These are phyloP conservation scores for Crypturellus undulatus DNA, from an alignment of 2,113 vertebrate genomes.

Conservation along the genomic window DNA sequence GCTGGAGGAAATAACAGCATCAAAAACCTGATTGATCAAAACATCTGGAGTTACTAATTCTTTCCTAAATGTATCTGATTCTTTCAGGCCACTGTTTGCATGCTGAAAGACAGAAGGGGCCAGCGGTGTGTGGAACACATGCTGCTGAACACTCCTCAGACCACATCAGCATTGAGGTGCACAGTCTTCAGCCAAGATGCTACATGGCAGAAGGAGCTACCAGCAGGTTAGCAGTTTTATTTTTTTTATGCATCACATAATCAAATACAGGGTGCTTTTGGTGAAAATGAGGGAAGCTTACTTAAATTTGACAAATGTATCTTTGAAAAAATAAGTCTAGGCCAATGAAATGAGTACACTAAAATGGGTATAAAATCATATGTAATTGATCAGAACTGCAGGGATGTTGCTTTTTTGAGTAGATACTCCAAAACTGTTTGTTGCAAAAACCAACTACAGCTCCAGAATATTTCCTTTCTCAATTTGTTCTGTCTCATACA, in stretches of 20 bases:
- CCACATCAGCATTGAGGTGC: neutral
- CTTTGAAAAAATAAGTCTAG: neutral
- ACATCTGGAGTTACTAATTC: neutral
- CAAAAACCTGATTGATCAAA: neutral
- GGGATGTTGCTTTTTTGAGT: neutral
- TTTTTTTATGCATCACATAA: neutral
- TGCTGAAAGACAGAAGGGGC: neutral
- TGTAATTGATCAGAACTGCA: neutral
- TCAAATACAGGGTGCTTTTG: neutral
- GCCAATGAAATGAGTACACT: neutral
- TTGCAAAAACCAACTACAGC: neutral
- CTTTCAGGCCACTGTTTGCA: neutral
- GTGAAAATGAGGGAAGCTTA: neutral
- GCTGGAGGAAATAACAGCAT: neutral
- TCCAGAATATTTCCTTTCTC: neutral
- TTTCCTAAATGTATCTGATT: neutral
- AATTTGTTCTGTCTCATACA: neutral
- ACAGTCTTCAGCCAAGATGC: neutral
- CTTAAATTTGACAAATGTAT: neutral
- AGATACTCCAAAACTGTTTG: neutral
- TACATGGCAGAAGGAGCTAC: neutral
- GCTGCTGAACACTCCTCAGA: no score
- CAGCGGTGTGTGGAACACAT: no score
- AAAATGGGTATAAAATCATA: neutral
- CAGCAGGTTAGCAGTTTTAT: neutral